Evolutionary conservation across 2,113 vertebrate species (phyloP), one percentile per base, ranked within the genome.

Genomic region (Tympanuchus pallidicinctus): DNA sequence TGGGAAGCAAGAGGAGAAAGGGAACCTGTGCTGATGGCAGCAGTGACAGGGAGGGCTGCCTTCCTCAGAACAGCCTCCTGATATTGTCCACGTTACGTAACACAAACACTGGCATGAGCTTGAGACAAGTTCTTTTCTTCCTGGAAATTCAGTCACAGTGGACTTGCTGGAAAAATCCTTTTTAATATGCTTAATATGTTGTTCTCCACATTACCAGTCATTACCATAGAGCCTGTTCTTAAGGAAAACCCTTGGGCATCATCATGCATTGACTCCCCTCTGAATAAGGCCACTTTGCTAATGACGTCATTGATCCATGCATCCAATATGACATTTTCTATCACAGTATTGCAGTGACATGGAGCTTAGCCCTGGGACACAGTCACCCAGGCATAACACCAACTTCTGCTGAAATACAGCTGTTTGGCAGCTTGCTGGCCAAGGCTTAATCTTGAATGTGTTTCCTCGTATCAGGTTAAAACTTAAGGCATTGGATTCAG

Each of bases 261-360:
- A 25, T 13, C 1, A 1, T 30, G 45, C 10, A 11, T 71, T 72
- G 54, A 69, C 34, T 70, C 38, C 38, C n/a, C 34, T 15, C n/a
- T 15, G 88, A 60, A 15, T 82, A 90, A 90, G 76, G 88, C 71
- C 59, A 61, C 83, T 86, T 73, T 63, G 57, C 38, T 88, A 88
- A 95, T 75, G 42, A 67, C 76, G 76, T 73, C 86, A 90, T 88
- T 75, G 90, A 93, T 91, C 65, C 36, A 48, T 66, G 54, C 47
- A 70, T 79, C 90, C 47, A 32, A 70, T 78, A 59, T 40, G 50
- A 69, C 42, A 4, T 86, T 90, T 92, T 95, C 86, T 88, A 54
- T 43, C 36, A 21, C 6, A 0, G 50, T 32, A 4, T 86, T 89
- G 89, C 74, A 76, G 2, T 34, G 73, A 50, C 4, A 14, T 22